phyloP scores from a whole-genome alignment of 2,888 invertebrate species.

The Cyclophora albipunctata region DNA sequence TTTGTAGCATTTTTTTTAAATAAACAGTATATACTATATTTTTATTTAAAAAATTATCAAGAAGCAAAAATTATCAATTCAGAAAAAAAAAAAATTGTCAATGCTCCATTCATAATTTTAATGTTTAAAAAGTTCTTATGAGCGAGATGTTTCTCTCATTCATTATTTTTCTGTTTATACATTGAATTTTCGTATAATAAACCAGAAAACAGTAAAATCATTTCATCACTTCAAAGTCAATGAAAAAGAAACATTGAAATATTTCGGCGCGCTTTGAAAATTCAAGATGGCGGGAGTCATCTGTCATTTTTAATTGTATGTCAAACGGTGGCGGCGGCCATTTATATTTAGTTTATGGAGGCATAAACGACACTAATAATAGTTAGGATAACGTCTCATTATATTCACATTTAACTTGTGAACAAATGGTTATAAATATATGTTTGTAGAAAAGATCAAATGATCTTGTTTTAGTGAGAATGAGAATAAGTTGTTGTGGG shows the following conservation, averaged over 20 bases:
- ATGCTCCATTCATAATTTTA: too few relatives aligned
- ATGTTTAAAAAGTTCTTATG: too few relatives aligned
- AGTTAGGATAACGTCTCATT: constrained; percentile 43
- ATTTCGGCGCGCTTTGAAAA: constrained; percentile 50
- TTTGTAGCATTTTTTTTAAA: too few relatives aligned
- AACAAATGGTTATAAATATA: background rate
- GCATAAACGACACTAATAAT: constrained; percentile 62
- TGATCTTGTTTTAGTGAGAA: too few relatives aligned
- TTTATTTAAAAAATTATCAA: constrained; percentile 1
- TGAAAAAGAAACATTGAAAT: background rate
- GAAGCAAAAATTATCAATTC: background rate
- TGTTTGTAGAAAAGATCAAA: too few relatives aligned
- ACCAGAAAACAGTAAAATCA: too few relatives aligned
- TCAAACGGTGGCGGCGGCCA: constrained; percentile 56
- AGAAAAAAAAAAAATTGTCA: too few relatives aligned
- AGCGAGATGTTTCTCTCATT: too few relatives aligned
- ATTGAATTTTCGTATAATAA: too few relatives aligned
- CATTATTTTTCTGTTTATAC: too few relatives aligned
- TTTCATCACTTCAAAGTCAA: background rate
- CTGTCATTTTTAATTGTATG: constrained; percentile 74
- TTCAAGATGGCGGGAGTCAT: constrained; percentile 62
- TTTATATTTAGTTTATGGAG: constrained; percentile 70
- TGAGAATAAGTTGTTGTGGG: too few relatives aligned
- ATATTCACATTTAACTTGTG: constrained; percentile 41
- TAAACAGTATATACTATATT: too few relatives aligned